A percentile compares a stretch with the other conserved stretches of the same genome.
phyloP scores from a whole-genome alignment of 2,888 invertebrate species.

The Drosophila sordidula region DNA sequence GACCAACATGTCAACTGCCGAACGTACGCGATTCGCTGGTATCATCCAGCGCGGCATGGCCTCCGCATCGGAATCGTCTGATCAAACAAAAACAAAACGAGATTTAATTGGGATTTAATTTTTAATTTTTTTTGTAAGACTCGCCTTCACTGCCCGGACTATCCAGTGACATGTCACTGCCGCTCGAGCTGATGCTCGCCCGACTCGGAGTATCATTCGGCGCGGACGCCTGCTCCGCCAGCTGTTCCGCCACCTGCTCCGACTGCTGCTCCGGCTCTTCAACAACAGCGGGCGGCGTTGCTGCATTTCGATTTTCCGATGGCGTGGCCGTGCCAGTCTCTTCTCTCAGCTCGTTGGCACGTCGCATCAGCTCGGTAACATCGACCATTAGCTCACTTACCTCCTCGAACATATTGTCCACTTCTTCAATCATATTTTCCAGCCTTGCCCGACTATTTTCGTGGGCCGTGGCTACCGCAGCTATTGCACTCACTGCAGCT shows the following conservation, averaged over 20 bases:
- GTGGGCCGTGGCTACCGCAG: slow-evolving; percentile 16
- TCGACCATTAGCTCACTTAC: slow-evolving; percentile 46
- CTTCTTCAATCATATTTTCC: slow-evolving; percentile 47
- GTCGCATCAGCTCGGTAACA: slow-evolving; percentile 44
- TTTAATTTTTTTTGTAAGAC: neutral
- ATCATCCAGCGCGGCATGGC: slow-evolving; percentile 65
- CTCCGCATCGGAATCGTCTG: slow-evolving; percentile 65
- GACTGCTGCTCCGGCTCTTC: slow-evolving; percentile 1
- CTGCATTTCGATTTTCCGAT: neutral
- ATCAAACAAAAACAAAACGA: neutral
- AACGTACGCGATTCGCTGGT: slow-evolving; percentile 62
- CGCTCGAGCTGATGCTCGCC: slow-evolving; percentile 24
- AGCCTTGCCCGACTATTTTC: slow-evolving; percentile 27
- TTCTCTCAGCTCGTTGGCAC: slow-evolving; percentile 35
- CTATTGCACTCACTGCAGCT: slow-evolving; percentile 23
- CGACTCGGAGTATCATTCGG: slow-evolving; percentile 28
- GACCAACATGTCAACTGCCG: slow-evolving; percentile 65
- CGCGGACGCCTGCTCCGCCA: neutral
- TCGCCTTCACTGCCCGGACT: slow-evolving; percentile 69
- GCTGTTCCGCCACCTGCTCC: slow-evolving; percentile 2
- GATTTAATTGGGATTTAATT: neutral
- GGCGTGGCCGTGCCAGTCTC: neutral
- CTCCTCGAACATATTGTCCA: slow-evolving; percentile 50
- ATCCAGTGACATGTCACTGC: slow-evolving; percentile 68
- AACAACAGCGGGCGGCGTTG: slow-evolving; percentile 5